These are phyloP conservation scores for Tyrannus savana DNA, from an alignment of 2,113 vertebrate genomes.

Conservation along the genomic window DNA sequence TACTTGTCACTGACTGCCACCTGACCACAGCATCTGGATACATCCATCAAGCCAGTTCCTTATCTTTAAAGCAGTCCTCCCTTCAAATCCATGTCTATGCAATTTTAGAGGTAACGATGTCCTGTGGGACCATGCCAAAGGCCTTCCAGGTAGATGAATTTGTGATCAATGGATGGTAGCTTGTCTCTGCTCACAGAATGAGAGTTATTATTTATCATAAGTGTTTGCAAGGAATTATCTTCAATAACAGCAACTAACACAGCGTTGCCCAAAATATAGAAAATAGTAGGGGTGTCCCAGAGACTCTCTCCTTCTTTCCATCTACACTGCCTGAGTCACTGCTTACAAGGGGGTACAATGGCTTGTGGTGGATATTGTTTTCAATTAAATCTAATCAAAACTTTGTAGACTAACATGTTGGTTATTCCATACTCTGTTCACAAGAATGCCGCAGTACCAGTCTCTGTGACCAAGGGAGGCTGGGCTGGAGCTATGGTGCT, in stretches of 20 bases:
- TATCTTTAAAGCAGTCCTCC: fast-evolving
- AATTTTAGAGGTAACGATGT: background rate
- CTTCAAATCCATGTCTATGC: background rate
- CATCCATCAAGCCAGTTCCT: background rate
- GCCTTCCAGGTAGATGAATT: too few relatives aligned
- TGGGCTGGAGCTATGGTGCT: background rate
- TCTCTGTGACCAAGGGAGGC: background rate
- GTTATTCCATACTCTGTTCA: background rate
- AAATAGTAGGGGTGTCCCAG: background rate
- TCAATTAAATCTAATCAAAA: background rate
- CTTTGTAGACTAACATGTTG: background rate
- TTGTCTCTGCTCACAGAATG: background rate
- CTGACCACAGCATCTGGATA: background rate
- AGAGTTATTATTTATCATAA: background rate
- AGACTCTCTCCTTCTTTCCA: background rate
- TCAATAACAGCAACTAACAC: background rate
- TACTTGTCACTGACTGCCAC: background rate
- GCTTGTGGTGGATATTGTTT: background rate
- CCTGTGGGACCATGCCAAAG: background rate
- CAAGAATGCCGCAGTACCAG: background rate
- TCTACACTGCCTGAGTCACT: background rate
- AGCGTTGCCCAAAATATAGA: background rate
- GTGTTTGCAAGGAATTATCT: background rate
- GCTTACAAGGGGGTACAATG: background rate
- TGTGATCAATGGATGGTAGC: background rate